These are phyloP conservation scores for Drymonia ruficornis DNA, from an alignment of 2,888 invertebrate species.

Conservation along the genomic window DNA sequence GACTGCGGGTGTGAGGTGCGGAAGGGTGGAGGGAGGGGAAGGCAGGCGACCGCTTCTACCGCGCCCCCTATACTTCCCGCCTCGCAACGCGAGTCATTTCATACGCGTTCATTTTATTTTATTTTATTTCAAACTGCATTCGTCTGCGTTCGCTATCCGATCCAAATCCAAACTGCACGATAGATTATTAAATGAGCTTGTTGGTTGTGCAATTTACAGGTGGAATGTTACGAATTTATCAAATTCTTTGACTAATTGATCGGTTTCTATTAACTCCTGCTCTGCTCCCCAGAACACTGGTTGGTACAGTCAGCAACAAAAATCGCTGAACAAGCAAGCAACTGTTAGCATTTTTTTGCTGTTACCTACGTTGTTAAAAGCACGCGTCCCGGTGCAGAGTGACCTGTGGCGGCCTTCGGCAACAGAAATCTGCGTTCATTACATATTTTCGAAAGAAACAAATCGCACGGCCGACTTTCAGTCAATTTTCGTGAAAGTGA, in stretches of 20 bases:
- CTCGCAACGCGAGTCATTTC: conserved; percentile 74
- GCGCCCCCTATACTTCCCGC: conserved; percentile 72
- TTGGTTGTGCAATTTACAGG: conserved; percentile 11
- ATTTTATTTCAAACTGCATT: conserved; percentile 64
- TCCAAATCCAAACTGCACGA: conserved; percentile 18
- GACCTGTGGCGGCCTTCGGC: conserved; percentile 52
- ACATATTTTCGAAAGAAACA: conserved; percentile 64
- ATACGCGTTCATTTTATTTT: conserved; percentile 73
- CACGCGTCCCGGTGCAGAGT: conserved; percentile 49
- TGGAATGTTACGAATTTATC: conserved; percentile 15
- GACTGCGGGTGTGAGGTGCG: conserved; percentile 62
- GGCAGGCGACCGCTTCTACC: conserved; percentile 55
- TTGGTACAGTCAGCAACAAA: too few species aligned
- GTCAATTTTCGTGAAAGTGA: conserved; percentile 81
- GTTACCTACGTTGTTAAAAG: conserved; percentile 66
- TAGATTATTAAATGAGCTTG: conserved; percentile 21
- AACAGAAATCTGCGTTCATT: conserved; percentile 54
- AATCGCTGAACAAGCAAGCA: conserved; percentile 67
- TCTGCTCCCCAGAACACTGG: too few species aligned
- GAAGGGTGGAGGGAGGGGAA: conserved; percentile 53
- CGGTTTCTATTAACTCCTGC: neutral
- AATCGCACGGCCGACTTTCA: conserved; percentile 76
- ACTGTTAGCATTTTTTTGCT: too few species aligned
- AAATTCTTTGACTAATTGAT: neutral
- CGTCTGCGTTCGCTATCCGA: conserved; percentile 34